Base-by-base conservation (phyloP, 2,888 invertebrate species). In the Phorcus lineatus region DNA sequence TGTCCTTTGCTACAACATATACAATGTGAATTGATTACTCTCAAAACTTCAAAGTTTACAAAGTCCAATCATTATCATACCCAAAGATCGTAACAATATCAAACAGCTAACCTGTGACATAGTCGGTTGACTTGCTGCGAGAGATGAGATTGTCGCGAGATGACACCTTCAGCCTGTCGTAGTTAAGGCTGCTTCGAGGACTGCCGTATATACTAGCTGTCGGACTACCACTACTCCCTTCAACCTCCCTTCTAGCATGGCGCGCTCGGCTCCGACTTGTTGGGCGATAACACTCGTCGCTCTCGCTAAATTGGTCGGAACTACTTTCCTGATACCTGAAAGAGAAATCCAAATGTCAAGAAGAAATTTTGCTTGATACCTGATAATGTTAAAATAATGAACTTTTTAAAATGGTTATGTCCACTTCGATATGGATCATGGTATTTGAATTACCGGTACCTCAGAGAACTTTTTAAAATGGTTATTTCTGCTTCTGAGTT, bases 141-240 rank as follows among this genome's bases (percentile, higher is more conserved):
- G 76, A 55, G 13, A 55, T 28, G 13, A 36, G 76, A 19, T 28
- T 76, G 9, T 54, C 76, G 6, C 53, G 16, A 13, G 53, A 53
- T 6, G 74, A 74, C n/a, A 36, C 36, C 55, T 70, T 70, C 70
- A 70, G 19, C 40, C 36, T 70, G n/a, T 76, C 76, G 55, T n/a
- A 28, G 36, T 81, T 78, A 1, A 83, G 74, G 40, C 83, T 85
- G 17, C 84, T 55, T 36, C 83, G 83, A 4, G 88, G 88, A 85
- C 87, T 89, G 78, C 82, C 81, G 54, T 81, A 83, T 55, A 84
- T 82, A 82, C 89, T 88, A 9, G 87, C 85, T 3, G 85, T 84
- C 0, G 90, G 90, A 83, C 90, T 90, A 70, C 90, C 88, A 74
- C 88, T 88, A 19, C 89, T 90, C 16, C 91, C 91, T 55, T 92